These are phyloP conservation scores for Leucoma salicis DNA, from an alignment of 2,888 invertebrate genomes.

Conservation along the genomic window DNA sequence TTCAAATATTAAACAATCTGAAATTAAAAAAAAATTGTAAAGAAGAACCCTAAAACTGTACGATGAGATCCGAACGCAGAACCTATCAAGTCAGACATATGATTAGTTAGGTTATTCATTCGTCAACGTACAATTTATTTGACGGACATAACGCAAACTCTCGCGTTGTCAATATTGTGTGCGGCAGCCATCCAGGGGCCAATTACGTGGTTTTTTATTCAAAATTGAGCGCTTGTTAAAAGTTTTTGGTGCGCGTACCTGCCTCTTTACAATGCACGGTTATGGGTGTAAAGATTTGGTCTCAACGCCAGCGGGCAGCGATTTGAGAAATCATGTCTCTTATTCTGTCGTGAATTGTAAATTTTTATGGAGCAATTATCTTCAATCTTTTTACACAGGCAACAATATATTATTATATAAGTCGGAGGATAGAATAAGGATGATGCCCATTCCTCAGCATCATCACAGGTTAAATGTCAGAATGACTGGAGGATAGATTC, in stretches of 20 bases:
- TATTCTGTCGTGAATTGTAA: no score
- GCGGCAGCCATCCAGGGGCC: no score
- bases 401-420: no score
- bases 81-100: conserved; percentile 22
- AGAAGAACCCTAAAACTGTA: background rate
- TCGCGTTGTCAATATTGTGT: conserved; percentile 23
- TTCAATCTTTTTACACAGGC: no score
- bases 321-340: no score
- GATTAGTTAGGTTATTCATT: conserved; percentile 18
- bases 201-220: conserved; percentile 46
- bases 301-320: background rate
- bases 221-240: conserved; percentile 40
- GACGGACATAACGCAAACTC: conserved; percentile 19
- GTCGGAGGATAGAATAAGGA: no score
- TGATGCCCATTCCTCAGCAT: no score
- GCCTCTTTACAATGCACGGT: conserved; percentile 10
- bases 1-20: no score
- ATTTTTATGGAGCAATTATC: no score
- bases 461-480: no score
- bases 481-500: no score
- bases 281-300: conserved; percentile 3
- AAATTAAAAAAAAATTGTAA: no score
- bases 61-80: conserved; percentile 13
- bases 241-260: conserved; percentile 24
- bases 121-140: conserved; percentile 26